A percentile compares a stretch with the other conserved stretches of the same genome.
Conservation (phyloP, 2,113 vertebrate genomes). For the Clarias batrachus region DNA sequence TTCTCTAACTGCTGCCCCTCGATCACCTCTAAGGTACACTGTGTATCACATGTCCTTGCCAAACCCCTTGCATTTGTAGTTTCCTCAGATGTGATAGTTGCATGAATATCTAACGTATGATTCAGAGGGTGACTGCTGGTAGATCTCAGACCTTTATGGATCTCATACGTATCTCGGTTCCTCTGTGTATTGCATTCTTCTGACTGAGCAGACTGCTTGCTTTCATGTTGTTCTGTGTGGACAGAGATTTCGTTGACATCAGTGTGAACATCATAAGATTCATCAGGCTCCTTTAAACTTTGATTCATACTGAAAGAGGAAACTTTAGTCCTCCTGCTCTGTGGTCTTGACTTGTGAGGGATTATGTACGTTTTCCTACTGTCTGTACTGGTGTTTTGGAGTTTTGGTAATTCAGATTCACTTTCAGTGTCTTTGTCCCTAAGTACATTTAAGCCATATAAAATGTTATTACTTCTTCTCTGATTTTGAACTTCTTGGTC, state of each 20-base stretch:
- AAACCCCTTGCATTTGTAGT: background rate
- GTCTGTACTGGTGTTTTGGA: background rate
- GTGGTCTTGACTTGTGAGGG: slow-evolving; percentile 24
- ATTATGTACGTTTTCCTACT: slow-evolving; percentile 44
- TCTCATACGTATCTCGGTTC: slow-evolving; percentile 60
- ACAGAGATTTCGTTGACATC: background rate
- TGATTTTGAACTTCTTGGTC: slow-evolving; percentile 34
- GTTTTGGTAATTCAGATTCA: slow-evolving; percentile 31
- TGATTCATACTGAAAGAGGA: slow-evolving; percentile 2
- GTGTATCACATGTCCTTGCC: background rate
- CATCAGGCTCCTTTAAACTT: background rate
- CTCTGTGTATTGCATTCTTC: slow-evolving; percentile 20
- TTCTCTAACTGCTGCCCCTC: slow-evolving; percentile 8
- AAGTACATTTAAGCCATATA: background rate
- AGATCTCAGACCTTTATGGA: slow-evolving; percentile 9
- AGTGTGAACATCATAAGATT: background rate
- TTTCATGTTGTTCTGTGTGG: slow-evolving; percentile 12
- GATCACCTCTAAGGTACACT: background rate
- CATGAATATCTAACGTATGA: slow-evolving; percentile 6
- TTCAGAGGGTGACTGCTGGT: background rate
- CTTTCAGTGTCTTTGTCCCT: slow-evolving; percentile 24
- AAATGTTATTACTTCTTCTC: background rate
- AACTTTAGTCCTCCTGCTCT: slow-evolving; percentile 5
- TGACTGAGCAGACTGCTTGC: background rate
- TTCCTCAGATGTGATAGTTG: background rate